Evolutionary conservation across 1,140 invertebrate genomes (phyloP), one percentile per base, ranked within the genome.

Genomic region (Drosophila pseudoobscura): DNA sequence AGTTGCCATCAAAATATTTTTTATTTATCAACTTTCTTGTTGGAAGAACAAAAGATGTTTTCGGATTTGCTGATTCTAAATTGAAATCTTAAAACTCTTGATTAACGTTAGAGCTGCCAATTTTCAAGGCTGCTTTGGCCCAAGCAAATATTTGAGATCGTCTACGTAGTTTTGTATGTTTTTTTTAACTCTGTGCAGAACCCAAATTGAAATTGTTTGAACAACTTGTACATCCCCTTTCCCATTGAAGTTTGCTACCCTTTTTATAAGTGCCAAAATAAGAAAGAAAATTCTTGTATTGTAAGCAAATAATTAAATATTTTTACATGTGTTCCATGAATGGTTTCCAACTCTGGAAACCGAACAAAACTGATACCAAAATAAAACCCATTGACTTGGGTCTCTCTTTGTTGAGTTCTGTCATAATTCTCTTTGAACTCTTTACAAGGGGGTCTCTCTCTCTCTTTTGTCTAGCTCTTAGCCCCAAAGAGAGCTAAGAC

Each of bases 401-500:
- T 55, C 22, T 44, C 26, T 39, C 44, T 49, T 55, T 15, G 1
- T n/a, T 3, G 9, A 15, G 7, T 2, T 44, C 22, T 9, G 26
- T 26, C 8, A 2, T 13, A 24, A 5, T 60, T 57, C 57, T 75
- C 70, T 57, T 75, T 51, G 0, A 1, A 49, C 47, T 22, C 24
- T 50, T 50, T 41, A 17, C 11, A 51, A 45, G 11, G 0, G 11
- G 6, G 3, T 15, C 6, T 31, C 68, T 73, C 68, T 15, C 6
- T 31, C 68, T 73, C 68, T 73, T 55, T 51, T 51, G 29, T 11
- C 41, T 17, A 73, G 51, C 70, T 73, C 70, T 73, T 73, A 56
- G 31, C 8, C 46, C 29, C 62, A 54, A 56, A 35, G 9, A 35
- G 8, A 35, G 2, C 9, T 3, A 35, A 11, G 3, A 9, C 31